Base-by-base conservation (phyloP, 2,797 vertebrate genomes). In the Danio aesculapii region DNA sequence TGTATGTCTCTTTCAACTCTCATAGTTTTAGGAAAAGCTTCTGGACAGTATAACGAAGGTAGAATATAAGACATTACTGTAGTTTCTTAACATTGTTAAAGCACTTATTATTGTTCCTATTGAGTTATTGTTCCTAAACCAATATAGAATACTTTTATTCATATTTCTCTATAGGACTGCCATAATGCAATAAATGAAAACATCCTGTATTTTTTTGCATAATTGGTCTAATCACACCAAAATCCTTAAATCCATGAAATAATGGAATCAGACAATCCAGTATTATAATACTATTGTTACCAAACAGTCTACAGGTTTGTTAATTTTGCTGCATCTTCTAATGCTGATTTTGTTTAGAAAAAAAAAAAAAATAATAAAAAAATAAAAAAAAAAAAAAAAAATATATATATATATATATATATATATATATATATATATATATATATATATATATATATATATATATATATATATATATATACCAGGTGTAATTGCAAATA, bases 1-100 rank as follows among this genome's bases (percentile, higher is more conserved):
- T 57, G 17, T 30, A 77, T 67, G 41, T 67, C 41, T 16, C 19
- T 14, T 76, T 76, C 39, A 53, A 11, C 21, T n/a, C 53, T 44
- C 13, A 8, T 9, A 67, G 14, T 59, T 59, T 69, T 11, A 41
- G 43, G 13, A 67, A 19, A 7, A 17, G 52, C 52, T 77, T 66
- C 8, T 66, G n/a, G 13, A 12, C 2, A 0, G 44, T 74, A 16
- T 50, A 74, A 41, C 12, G 61, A 76, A 66, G 17, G 39, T 6
- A n/a, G 21, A 50, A 62, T 17, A 58, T 75, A 21, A 62, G 46
- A 75, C 17, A 17, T 19, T 4, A 43, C 16, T 53, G 12, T 47
- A 59, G 39, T 6, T 9, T 39, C 9, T 49, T 1, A 6, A 6
- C 21, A 50, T 57, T 58, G 6, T 59, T 59, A 47, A 30, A 59